Base-by-base conservation (phyloP, 2,888 invertebrate genomes). In the Cylindroiulus punctatus region DNA sequence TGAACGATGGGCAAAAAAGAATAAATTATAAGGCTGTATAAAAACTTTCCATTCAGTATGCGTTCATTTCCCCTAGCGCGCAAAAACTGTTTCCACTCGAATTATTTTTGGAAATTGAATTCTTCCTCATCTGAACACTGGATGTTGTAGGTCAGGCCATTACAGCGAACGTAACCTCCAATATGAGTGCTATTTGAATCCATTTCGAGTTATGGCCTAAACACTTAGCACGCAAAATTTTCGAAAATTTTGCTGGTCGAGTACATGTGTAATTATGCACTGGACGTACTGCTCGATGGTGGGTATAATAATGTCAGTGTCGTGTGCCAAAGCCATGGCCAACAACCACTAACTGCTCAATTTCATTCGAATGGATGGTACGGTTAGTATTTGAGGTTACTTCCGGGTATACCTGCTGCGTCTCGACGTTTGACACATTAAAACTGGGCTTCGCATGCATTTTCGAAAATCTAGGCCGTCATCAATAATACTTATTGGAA, bases 11-110 rank as follows among this genome's bases (percentile, higher is more conserved):
- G 22, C 4, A 57, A 57, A 57, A n/a, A 57, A 5, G 22, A 22
- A 5, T 10, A 47, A 47, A 2, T 10, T 47, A 47, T 10, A 14
- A 10, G 17, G 47, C 12, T 17, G 17, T 47, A 47, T 47, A 47
- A 14, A 47, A 47, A 47, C 5, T 17, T 47, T 17, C 2, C 5
- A 47, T 5, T 47, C n/a, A 57, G 22, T 57, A 10, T 22, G 10
- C 12, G 22, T 57, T 57, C 22, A 57, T 57, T 57, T 57, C 57
- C 57, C 22, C 7, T 57, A 57, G 5, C 22, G 57, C 17, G 57
- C 57, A 57, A 57, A 57, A 57, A 57, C 57, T 57, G 57, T 57
- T 57, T 57, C 57, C 57, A 57, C 22, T 57, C 22, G 57, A 57
- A 57, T 57, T 57, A 22, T 57, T 57, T 57, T 57, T 57, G 0